Conservation (phyloP, 2,797 vertebrate species). For the Rousettus madagascariensis region DNA sequence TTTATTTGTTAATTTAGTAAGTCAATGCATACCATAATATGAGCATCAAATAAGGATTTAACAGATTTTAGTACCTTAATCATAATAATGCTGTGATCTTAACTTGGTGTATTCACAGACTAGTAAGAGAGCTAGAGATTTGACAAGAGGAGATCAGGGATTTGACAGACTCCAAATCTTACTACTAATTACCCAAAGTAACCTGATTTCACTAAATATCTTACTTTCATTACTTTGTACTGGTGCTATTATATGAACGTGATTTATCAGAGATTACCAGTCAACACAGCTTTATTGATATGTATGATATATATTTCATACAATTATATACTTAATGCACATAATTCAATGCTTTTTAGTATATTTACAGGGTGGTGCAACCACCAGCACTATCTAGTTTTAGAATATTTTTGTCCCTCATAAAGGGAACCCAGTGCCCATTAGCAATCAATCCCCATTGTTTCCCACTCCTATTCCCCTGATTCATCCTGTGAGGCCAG, state of each 20-base stretch:
- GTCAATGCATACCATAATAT: not conserved
- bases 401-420: not conserved
- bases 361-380: not conserved
- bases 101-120: not conserved
- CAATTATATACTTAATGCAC: not conserved
- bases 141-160: not conserved
- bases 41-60: not conserved
- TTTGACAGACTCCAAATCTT: not conserved
- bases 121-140: not conserved
- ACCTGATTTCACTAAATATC: not conserved
- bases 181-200: not conserved
- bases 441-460: not conserved
- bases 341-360: not conserved
- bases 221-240: not conserved
- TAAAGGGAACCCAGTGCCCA: not conserved
- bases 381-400: not conserved
- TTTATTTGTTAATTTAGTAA: conserved; percentile 5
- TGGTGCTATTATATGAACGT: not conserved
- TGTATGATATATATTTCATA: not conserved
- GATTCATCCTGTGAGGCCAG: not conserved
- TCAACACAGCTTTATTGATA: not conserved
- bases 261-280: not conserved
- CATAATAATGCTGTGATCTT: not conserved
- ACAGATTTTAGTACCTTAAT: not conserved
- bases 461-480: not conserved